Conservation (phyloP, 2,888 invertebrate species). For the Ptychoptera contaminata region DNA sequence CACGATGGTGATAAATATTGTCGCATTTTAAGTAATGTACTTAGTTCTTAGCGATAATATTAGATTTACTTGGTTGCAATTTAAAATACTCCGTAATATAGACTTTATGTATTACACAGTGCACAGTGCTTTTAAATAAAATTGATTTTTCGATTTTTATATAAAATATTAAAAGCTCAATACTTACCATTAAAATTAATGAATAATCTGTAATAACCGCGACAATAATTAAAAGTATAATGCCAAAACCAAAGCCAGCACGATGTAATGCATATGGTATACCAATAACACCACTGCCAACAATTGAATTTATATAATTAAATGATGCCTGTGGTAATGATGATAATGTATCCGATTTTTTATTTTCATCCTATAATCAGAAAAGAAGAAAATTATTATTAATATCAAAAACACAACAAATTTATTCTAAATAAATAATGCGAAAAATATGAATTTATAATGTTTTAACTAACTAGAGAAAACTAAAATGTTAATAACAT, state of each 20-base stretch:
- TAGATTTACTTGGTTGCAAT: no score
- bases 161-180: slow-evolving; percentile 12
- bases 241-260: slow-evolving; percentile 63
- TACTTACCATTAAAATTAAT: slow-evolving; percentile 56
- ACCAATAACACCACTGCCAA: slow-evolving; percentile 75
- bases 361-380: slow-evolving; percentile 9
- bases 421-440: no score
- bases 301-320: slow-evolving; percentile 78
- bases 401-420: no score
- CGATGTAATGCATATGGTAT: slow-evolving; percentile 69
- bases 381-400: not conserved
- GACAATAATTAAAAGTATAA: slow-evolving; percentile 50
- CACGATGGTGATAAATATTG: no score
- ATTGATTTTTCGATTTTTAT: not conserved
- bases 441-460: no score
- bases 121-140: no score
- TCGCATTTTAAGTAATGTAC: no score
- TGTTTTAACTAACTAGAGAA: no score
- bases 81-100: no score
- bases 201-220: slow-evolving; percentile 70
- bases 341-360: slow-evolving; percentile 37
- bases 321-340: slow-evolving; percentile 63
- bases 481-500: no score
- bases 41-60: no score
- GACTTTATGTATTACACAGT: no score